Evolutionary conservation across 1,140 invertebrate species (phyloP), one percentile per base, ranked within the genome.

Genomic region (Octopus bimaculoides): DNA sequence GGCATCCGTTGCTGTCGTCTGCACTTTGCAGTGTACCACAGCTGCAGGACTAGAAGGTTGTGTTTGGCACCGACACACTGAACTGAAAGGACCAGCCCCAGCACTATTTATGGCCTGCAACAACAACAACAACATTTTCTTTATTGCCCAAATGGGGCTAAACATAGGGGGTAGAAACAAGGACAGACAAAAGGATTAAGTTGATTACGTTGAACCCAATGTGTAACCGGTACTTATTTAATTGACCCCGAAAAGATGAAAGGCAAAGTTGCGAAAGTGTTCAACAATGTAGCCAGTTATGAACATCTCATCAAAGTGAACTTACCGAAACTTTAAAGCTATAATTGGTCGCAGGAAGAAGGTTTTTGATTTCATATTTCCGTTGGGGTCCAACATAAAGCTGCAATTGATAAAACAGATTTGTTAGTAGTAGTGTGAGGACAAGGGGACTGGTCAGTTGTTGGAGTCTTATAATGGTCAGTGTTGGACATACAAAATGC

Each of bases 271-370:
- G 26, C 26, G 26, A 41, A 41, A 41, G 26, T 41, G 26, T 41
- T 41, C 26, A 41, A 41, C 26, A 41, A 41, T 41, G 26, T 41
- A 41, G 3, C 26, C 26, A 0, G 26, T 41, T 41, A 41, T 41
- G 26, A 41, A 41, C 26, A 41, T 41, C 26, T 41, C 26, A 41
- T 41, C 26, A 41, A 41, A 41, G 26, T 41, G 26, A 41, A 82
- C 85, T 87, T 86, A 92, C 92, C 89, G 92, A 92, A 74, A 96
- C 92, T 85, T 94, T 92, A 88, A 96, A 96, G 84, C 93, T 93
- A 89, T 96, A 96, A 14, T 92, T 90, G 26, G 94, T 94, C 79
- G 94, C 95, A 77, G 95, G 95, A 79, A 95, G 91, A 78, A 96
- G 90, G 81, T 93, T 92, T 85, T 93, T 93, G n/a, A 95, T 91